Conservation (phyloP, 2,888 invertebrate genomes). For the Drosophila fungiperda region DNA sequence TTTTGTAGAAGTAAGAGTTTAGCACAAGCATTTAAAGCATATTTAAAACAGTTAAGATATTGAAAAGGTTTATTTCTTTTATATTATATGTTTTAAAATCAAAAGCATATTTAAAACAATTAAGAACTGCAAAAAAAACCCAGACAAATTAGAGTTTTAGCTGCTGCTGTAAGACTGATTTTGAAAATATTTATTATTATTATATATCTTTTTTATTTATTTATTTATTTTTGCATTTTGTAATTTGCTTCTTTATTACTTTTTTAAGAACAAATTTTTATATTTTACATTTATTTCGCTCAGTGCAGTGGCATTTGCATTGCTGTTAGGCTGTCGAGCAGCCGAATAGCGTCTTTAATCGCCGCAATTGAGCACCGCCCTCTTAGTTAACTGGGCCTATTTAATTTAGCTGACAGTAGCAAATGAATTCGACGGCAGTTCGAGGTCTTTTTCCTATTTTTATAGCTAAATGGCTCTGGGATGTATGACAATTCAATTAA, state of each 20-base stretch:
- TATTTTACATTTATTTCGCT: not conserved
- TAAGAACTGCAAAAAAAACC: not conserved
- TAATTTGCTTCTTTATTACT: not conserved
- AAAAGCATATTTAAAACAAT: not conserved
- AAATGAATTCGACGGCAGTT: slow-evolving; percentile 48
- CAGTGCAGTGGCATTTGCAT: slow-evolving; percentile 65
- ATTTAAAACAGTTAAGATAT: too few relatives aligned
- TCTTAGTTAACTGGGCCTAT: slow-evolving; percentile 45
- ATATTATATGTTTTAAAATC: not conserved
- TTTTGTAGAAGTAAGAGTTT: too few relatives aligned
- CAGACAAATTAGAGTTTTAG: not conserved
- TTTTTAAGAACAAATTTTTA: not conserved
- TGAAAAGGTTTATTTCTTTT: too few relatives aligned
- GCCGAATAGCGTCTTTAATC: slow-evolving; percentile 53
- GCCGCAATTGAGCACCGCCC: slow-evolving; percentile 60
- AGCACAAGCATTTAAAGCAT: too few relatives aligned
- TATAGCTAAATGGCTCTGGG: slow-evolving; percentile 1
- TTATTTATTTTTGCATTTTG: not conserved
- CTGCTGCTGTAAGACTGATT: not conserved
- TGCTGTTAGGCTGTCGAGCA: slow-evolving; percentile 24
- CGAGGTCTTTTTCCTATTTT: slow-evolving; percentile 31
- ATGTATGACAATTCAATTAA: slow-evolving; percentile 71
- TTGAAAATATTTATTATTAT: not conserved
- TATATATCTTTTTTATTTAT: not conserved
- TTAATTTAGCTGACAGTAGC: slow-evolving; percentile 62